A percentile compares a stretch with the other conserved stretches of the same genome.
These are phyloP conservation scores for Cliona cf. orientalis DNA, from an alignment of 37 sponge, comb jelly and placozoan genomes.

Conservation along the genomic window DNA sequence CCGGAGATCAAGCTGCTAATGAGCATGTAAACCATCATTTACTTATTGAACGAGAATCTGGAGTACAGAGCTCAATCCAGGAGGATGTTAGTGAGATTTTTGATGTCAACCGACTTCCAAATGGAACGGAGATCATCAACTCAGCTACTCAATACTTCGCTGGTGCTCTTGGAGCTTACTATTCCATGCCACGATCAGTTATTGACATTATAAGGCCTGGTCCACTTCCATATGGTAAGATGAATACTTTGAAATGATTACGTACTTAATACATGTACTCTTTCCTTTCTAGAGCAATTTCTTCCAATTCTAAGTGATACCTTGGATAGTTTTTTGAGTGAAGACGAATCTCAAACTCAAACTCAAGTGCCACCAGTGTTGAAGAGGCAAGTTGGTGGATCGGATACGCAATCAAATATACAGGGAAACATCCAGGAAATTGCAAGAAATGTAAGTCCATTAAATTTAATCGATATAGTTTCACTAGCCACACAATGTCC, in stretches of 20 bases:
- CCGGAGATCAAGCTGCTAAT: too few relatives aligned
- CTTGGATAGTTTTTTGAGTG: neutral
- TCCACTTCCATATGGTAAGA: conserved; percentile 15
- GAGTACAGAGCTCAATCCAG: too few relatives aligned
- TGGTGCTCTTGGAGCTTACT: conserved; percentile 11
- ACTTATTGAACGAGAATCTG: too few relatives aligned
- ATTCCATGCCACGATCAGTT: neutral
- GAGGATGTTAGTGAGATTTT: neutral
- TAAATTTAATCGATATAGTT: neutral
- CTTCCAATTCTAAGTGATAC: neutral
- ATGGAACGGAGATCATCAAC: neutral
- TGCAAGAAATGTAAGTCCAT: neutral
- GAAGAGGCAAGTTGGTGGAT: neutral
- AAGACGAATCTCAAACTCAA: neutral
- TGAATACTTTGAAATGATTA: neutral
- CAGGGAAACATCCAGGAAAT: neutral
- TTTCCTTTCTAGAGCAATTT: neutral
- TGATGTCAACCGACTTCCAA: neutral
- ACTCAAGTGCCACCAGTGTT: neutral
- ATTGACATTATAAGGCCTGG: conserved; percentile 8
- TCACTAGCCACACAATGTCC: neutral
- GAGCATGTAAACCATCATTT: too few relatives aligned
- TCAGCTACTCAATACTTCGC: neutral
- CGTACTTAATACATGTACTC: neutral
- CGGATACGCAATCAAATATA: neutral